Percentiles rank a stretch among this genome's conserved stretches.
phyloP scores from a whole-genome alignment of 1,140 invertebrate genomes.

The Drosophila sturtevanti region DNA sequence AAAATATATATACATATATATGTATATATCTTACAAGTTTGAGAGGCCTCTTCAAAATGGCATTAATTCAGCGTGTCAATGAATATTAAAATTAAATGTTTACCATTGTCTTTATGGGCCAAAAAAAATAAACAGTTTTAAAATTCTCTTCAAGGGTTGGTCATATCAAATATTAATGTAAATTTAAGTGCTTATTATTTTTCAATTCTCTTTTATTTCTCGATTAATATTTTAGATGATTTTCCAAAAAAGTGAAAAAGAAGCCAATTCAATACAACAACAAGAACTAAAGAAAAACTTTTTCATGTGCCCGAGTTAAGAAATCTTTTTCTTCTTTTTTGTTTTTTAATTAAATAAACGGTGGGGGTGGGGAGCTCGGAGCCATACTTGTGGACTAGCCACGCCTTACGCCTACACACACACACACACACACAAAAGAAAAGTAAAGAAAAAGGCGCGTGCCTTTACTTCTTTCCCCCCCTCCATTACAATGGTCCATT shows the following conservation, averaged over 20 bases:
- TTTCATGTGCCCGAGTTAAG: slow-evolving; percentile 20
- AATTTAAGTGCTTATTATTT: not conserved
- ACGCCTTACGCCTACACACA: slow-evolving; percentile 64
- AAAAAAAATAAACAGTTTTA: not conserved
- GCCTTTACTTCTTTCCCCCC: slow-evolving; percentile 6
- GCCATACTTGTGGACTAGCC: slow-evolving; percentile 55
- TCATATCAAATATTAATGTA: not conserved
- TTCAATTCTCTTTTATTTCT: not conserved
- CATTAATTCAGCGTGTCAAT: not conserved
- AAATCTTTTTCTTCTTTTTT: slow-evolving; percentile 46
- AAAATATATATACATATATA: too few species aligned
- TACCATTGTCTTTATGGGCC: too few species aligned
- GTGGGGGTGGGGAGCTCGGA: slow-evolving; percentile 28
- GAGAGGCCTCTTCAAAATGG: not conserved
- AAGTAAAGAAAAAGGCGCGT: slow-evolving; percentile 7
- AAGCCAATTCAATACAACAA: not conserved
- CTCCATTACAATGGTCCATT: not conserved
- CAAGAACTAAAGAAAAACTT: not conserved
- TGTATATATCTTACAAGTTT: not conserved
- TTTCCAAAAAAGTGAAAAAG: not conserved
- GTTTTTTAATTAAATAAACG: slow-evolving; percentile 78
- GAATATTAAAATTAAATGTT: not conserved
- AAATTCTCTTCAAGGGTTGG: not conserved
- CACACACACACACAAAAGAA: slow-evolving; percentile 14
- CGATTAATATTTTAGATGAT: not conserved